phyloP scores from a whole-genome alignment of 2,797 vertebrate genomes.

The Clarias platycephalus region DNA sequence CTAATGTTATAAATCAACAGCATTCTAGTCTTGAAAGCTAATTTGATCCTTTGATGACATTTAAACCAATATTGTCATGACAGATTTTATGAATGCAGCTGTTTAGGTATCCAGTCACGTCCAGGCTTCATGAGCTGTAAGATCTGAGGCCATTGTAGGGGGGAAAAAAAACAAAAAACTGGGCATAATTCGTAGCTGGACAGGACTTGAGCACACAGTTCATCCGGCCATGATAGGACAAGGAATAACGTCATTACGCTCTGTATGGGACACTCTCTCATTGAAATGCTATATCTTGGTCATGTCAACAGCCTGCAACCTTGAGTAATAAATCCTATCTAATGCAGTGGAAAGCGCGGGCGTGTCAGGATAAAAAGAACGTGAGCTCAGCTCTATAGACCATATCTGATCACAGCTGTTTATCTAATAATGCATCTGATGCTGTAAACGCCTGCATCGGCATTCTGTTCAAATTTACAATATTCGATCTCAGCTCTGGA shows the following conservation, averaged over 20 bases:
- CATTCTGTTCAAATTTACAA: conserved; percentile 21
- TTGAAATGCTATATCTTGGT: conserved; percentile 73
- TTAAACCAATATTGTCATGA: conserved; percentile 54
- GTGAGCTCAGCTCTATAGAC: conserved; percentile 33
- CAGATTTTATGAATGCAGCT: background rate
- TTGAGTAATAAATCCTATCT: conserved; percentile 73
- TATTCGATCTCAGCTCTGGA: conserved; percentile 6
- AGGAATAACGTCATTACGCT: conserved; percentile 75
- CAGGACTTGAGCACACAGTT: conserved; percentile 63
- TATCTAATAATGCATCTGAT: conserved; percentile 44
- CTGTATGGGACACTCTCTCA: conserved; percentile 73
- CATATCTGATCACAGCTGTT: conserved; percentile 47
- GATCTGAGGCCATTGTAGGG: conserved; percentile 40
- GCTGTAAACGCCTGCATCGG: conserved; percentile 36
- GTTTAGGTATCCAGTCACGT: conserved; percentile 44
- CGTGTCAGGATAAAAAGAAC: conserved; percentile 56
- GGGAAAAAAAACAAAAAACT: conserved; percentile 57
- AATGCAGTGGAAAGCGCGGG: conserved; percentile 62
- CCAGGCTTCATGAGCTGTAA: conserved; percentile 6
- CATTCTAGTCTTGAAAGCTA: conserved; percentile 39
- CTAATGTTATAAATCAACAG: conserved; percentile 53
- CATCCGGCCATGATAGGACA: conserved; percentile 72
- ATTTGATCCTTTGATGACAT: conserved; percentile 43
- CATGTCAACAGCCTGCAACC: conserved; percentile 74
- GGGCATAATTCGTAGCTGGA: conserved; percentile 56